Percentiles rank a stretch among this genome's conserved stretches.
Evolutionary conservation across 2,113 vertebrate genomes (phyloP).

Genomic region (Callopanchax toddi): DNA sequence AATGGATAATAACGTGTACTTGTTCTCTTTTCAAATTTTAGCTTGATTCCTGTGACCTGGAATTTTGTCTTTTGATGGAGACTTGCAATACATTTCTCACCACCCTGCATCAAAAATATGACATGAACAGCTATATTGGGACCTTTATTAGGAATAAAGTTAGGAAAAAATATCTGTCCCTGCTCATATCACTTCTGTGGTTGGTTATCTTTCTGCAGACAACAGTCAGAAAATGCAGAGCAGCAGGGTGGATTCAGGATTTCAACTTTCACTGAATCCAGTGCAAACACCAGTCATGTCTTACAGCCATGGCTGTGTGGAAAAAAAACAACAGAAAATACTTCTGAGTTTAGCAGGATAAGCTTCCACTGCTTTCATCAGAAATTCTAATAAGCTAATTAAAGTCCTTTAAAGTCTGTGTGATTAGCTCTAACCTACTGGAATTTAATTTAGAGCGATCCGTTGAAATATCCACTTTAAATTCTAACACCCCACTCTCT

Average conservation of each 20-base stretch:
- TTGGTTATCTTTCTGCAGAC: not conserved
- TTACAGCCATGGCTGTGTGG: not conserved
- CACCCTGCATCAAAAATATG: too few species aligned
- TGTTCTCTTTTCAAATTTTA: too few species aligned
- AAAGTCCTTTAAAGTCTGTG: constrained; percentile 12
- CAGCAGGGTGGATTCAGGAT: constrained; percentile 5
- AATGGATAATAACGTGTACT: too few species aligned
- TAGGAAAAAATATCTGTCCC: not conserved
- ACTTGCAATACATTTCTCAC: too few species aligned
- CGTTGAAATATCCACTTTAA: not conserved
- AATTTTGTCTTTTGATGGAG: not conserved
- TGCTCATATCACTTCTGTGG: not conserved
- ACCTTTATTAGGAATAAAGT: too few species aligned
- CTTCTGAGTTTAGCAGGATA: constrained; percentile 1
- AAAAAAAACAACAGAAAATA: constrained; percentile 6
- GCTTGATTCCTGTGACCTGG: too few species aligned
- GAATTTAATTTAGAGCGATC: not conserved
- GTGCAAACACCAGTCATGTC: constrained; percentile 7
- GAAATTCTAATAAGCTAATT: constrained; percentile 4
- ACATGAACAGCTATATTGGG: too few species aligned
- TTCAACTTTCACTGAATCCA: not conserved
- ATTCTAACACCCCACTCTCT: not conserved
- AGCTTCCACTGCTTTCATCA: constrained; percentile 9
- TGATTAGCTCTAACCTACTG: constrained; percentile 10
- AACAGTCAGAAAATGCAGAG: not conserved